Evolutionary conservation across 2,888 invertebrate genomes (phyloP).

Genomic region (Meiosimyza decipiens): DNA sequence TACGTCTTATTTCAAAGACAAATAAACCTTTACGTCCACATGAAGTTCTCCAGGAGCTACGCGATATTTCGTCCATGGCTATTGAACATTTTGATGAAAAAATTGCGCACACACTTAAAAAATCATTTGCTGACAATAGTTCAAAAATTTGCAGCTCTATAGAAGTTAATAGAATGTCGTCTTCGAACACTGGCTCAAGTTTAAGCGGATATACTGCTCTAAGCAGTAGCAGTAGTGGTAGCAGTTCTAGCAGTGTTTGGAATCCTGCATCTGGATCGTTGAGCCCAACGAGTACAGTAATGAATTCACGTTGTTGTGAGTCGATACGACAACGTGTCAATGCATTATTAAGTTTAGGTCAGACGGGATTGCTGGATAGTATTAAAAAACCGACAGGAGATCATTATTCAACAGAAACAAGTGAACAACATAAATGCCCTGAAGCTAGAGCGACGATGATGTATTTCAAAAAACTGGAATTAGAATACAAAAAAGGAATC

Average conservation of each 20-base stretch:
- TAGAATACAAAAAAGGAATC: constrained; percentile 58
- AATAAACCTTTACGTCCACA: constrained; percentile 79
- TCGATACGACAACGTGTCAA: constrained; percentile 45
- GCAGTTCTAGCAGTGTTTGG: constrained; percentile 32
- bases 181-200: constrained; percentile 46
- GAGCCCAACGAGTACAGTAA: constrained; percentile 33
- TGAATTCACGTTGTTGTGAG: constrained; percentile 45
- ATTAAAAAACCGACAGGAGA: background rate
- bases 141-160: constrained; percentile 42
- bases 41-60: constrained; percentile 86
- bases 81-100: constrained; percentile 96
- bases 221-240: constrained; percentile 8
- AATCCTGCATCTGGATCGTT: constrained; percentile 29
- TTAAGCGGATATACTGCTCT: constrained; percentile 55
- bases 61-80: constrained; percentile 89
- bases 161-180: constrained; percentile 42
- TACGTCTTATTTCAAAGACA: constrained; percentile 76
- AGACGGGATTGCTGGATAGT: constrained; percentile 22
- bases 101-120: constrained; percentile 68
- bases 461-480: constrained; percentile 50
- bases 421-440: constrained; percentile 48
- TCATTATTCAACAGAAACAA: background rate
- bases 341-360: constrained; percentile 40
- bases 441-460: constrained; percentile 56
- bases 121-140: constrained; percentile 40